These are phyloP conservation scores for Rallus crepitans DNA, from an alignment of 2,797 vertebrate species.

Conservation along the genomic window DNA sequence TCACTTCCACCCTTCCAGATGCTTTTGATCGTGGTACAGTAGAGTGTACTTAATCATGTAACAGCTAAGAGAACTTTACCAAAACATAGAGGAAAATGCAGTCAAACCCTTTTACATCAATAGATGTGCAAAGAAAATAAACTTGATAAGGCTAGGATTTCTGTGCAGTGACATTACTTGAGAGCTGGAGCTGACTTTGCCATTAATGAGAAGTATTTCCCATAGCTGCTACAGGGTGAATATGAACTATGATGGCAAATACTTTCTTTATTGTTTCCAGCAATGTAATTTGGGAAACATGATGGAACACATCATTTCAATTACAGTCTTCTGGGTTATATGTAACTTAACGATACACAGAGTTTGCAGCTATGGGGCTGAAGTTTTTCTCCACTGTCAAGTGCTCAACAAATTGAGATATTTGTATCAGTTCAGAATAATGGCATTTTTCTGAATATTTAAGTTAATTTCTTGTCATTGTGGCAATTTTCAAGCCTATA, in stretches of 20 bases:
- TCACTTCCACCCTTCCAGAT: slow-evolving; percentile 74
- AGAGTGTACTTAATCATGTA: slow-evolving; percentile 52
- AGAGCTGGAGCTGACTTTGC: neutral
- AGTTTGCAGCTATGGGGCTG: neutral
- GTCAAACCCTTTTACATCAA: neutral
- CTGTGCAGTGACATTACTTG: neutral
- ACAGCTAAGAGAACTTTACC: slow-evolving; percentile 41
- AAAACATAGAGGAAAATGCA: slow-evolving; percentile 28
- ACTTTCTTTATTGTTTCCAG: slow-evolving; percentile 14
- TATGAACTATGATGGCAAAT: neutral
- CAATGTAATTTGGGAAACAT: slow-evolving; percentile 7
- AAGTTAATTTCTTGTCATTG: neutral
- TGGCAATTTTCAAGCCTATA: neutral
- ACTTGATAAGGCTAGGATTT: neutral
- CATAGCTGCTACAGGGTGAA: neutral
- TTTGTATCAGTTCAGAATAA: neutral
- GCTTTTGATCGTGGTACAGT: slow-evolving; percentile 71
- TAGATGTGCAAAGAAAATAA: slow-evolving; percentile 29
- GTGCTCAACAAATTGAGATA: neutral
- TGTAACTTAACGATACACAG: neutral
- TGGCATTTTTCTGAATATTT: neutral
- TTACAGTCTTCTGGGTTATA: slow-evolving; percentile 24
- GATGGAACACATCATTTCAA: slow-evolving; percentile 20
- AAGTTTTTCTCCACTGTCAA: slow-evolving; percentile 3
- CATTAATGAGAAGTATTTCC: slow-evolving; percentile 1